phyloP scores from a whole-genome alignment of 2,113 vertebrate genomes.

The Hoplias malabaricus region DNA sequence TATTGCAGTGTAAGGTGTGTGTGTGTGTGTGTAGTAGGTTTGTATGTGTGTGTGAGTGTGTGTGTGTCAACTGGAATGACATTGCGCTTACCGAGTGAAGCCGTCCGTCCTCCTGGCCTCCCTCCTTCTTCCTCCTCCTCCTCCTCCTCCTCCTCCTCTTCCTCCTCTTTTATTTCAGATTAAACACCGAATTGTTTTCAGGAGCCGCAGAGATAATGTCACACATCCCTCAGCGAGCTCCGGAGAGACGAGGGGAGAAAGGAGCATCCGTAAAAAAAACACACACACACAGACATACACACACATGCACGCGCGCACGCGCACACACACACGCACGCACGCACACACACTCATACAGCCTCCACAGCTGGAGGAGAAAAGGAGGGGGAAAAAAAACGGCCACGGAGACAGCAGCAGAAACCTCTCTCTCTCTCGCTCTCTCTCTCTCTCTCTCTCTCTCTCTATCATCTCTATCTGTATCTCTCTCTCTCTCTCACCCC shows the following conservation, averaged over 20 bases:
- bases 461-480: neutral
- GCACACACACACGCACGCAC: too few species aligned
- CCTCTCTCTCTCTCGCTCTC: neutral
- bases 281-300: too few species aligned
- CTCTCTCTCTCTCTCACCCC: neutral
- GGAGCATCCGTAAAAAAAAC: slow-evolving; percentile 51
- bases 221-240: slow-evolving; percentile 47
- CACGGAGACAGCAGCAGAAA: slow-evolving; percentile 36
- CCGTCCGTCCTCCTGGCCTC: slow-evolving; percentile 41
- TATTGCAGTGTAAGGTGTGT: slow-evolving; percentile 39
- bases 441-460: neutral
- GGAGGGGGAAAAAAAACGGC: slow-evolving; percentile 42
- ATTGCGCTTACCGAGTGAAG: slow-evolving; percentile 62
- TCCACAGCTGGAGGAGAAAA: slow-evolving; percentile 35
- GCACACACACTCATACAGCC: too few species aligned
- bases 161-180: slow-evolving; percentile 28
- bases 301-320: too few species aligned
- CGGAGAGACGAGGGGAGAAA: slow-evolving; percentile 26
- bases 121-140: slow-evolving; percentile 38
- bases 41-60: slow-evolving; percentile 30
- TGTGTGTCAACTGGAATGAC: slow-evolving; percentile 56
- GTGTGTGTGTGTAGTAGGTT: slow-evolving; percentile 17
- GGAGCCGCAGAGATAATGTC: neutral
- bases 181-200: slow-evolving; percentile 49
- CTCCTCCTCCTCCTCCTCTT: slow-evolving; percentile 39